phyloP scores from a whole-genome alignment of 2,888 invertebrate species.

The Pediacus dermestoides region DNA sequence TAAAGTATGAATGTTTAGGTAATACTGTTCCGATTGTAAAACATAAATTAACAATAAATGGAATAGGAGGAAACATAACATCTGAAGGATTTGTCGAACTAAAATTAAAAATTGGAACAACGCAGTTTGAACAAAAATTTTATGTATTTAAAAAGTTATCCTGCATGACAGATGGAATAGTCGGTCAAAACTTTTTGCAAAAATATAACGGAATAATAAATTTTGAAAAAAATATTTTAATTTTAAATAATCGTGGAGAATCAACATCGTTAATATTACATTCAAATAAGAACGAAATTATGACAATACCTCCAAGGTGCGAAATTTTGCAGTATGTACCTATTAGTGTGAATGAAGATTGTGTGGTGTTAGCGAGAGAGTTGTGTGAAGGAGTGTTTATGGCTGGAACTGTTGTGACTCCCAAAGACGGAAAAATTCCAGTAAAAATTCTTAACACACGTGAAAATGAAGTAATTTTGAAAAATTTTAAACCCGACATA shows the following conservation, averaged over 20 bases:
- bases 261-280: not conserved
- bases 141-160: conserved; percentile 2
- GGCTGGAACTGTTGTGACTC: not conserved
- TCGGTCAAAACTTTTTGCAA: conserved; percentile 3
- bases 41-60: not conserved
- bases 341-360: conserved; percentile 11
- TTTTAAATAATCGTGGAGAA: not conserved
- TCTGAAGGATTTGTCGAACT: conserved; percentile 1
- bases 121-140: not conserved
- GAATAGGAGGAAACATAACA: not conserved
- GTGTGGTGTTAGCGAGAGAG: conserved; percentile 11
- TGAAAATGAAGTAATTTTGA: conserved; percentile 15
- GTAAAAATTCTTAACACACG: conserved; percentile 17
- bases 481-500: conserved; percentile 19
- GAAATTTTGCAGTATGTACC: conserved; percentile 17
- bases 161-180: conserved; percentile 1
- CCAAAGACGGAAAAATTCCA: conserved; percentile 12
- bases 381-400: not conserved
- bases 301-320: conserved; percentile 15
- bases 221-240: conserved; percentile 1
- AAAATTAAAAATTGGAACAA: not conserved
- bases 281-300: conserved; percentile 3
- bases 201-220: conserved; percentile 1
- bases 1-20: conserved; percentile 4
- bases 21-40: not conserved